Conservation (phyloP, 2,888 invertebrate species). For the Caenorhabditis panamensis region DNA sequence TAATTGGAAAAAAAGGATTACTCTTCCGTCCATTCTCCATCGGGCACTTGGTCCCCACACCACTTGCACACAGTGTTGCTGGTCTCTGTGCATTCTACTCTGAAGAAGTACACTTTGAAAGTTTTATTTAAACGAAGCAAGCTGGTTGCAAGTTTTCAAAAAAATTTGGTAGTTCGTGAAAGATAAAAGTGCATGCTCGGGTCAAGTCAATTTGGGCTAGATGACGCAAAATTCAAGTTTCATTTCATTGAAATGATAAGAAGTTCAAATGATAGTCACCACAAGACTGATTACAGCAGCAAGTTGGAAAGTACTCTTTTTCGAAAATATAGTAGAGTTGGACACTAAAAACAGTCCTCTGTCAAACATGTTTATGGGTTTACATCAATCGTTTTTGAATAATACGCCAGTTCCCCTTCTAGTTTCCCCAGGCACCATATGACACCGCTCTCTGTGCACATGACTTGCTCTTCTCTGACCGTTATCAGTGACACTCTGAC, state of each 20-base stretch:
- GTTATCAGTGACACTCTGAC: constrained; percentile 24
- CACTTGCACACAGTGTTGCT: constrained; percentile 71
- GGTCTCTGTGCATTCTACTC: constrained; percentile 53
- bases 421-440: constrained; percentile 40
- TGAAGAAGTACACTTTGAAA: constrained; percentile 12
- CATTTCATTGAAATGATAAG: no score
- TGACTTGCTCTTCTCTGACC: constrained; percentile 2
- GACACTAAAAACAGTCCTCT: no score
- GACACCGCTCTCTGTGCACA: constrained; percentile 32
- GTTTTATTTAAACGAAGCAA: neutral
- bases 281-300: no score
- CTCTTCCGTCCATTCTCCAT: neutral
- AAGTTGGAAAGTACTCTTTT: no score
- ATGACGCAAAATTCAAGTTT: no score
- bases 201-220: no score
- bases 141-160: no score
- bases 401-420: neutral
- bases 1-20: neutral
- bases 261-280: no score
- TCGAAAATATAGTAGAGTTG: no score
- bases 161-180: no score
- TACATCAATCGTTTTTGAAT: constrained; percentile 24
- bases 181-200: no score
- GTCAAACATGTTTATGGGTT: constrained; percentile 9
- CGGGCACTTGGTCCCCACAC: constrained; percentile 59